phyloP scores from a whole-genome alignment of 2,113 vertebrate species.

The Ictalurus furcatus region DNA sequence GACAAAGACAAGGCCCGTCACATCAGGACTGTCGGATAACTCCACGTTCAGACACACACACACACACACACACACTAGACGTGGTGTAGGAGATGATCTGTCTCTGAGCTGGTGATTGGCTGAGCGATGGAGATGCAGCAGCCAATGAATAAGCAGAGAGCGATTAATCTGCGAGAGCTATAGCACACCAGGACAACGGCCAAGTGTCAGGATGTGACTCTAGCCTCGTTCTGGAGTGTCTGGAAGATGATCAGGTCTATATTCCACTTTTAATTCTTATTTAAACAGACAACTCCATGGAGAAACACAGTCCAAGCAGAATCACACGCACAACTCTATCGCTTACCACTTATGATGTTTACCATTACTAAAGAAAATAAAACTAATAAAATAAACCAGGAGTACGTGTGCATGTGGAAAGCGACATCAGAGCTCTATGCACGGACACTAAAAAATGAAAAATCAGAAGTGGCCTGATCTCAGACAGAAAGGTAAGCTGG shows the following conservation, averaged over 20 bases:
- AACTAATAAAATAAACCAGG: no score
- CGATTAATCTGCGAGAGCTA: conserved; percentile 71
- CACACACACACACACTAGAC: not conserved
- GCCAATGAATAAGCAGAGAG: conserved; percentile 79
- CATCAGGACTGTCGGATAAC: not conserved
- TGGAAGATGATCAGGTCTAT: conserved; percentile 81
- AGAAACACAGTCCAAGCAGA: not conserved
- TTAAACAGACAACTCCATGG: not conserved
- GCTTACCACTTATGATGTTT: no score
- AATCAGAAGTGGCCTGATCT: no score
- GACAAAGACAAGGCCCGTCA: not conserved
- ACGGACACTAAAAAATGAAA: no score
- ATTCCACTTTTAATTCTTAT: not conserved
- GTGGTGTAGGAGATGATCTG: conserved; percentile 46
- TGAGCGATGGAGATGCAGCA: conserved; percentile 65
- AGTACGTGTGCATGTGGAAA: no score
- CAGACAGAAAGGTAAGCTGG: no score
- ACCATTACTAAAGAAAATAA: not conserved
- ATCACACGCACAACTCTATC: no score
- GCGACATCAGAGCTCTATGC: no score
- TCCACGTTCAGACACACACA: not conserved
- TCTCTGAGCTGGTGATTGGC: conserved; percentile 76
- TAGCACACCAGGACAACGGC: conserved; percentile 73
- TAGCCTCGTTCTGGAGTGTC: conserved; percentile 77
- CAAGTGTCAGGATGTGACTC: conserved; percentile 71